Conservation (phyloP, 2,113 vertebrate genomes). For the Numenius arquata region DNA sequence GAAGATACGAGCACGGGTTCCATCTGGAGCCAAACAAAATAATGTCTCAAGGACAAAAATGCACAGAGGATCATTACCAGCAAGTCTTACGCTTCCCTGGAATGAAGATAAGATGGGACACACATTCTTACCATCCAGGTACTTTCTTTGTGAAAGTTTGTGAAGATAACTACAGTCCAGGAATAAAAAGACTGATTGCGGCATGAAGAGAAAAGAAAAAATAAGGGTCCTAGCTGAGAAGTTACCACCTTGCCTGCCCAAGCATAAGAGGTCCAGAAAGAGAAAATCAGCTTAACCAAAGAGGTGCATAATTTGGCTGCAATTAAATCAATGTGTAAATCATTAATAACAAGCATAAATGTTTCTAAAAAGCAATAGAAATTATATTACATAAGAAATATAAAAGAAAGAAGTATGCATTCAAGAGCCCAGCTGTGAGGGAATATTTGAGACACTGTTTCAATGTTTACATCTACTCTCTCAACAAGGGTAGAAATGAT, state of each 20-base stretch:
- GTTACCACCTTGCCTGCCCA: background rate
- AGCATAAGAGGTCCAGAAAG: background rate
- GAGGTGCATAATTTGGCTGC: background rate
- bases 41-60: background rate
- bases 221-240: background rate
- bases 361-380: background rate
- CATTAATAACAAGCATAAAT: background rate
- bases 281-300: background rate
- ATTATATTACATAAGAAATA: background rate
- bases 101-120: background rate
- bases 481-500: slow-evolving; percentile 8
- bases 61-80: background rate
- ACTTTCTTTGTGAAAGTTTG: background rate
- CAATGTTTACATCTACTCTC: background rate
- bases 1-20: background rate
- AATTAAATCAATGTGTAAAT: background rate
- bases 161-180: background rate
- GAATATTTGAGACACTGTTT: background rate
- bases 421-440: background rate
- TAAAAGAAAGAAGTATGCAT: background rate
- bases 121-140: background rate
- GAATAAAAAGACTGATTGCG: background rate
- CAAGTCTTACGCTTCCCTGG: background rate
- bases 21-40: background rate
- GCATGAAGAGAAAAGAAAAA: background rate